Evolutionary conservation across 1,140 invertebrate genomes (phyloP).

Genomic region (Polyergus mexicanus): DNA sequence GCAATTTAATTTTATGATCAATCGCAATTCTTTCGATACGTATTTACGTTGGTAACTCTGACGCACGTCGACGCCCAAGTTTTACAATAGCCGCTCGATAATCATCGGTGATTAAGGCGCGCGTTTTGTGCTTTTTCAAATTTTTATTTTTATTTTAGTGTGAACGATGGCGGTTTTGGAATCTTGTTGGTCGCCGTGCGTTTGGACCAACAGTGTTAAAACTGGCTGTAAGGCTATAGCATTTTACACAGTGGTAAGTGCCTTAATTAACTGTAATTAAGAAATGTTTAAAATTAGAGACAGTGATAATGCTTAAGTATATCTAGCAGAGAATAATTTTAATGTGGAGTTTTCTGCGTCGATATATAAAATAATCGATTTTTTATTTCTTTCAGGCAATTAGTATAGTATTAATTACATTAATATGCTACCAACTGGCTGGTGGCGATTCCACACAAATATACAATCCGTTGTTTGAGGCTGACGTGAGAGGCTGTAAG

Average conservation of each 20-base stretch:
- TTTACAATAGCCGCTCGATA: slow-evolving; percentile 10
- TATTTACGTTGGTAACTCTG: slow-evolving; percentile 64
- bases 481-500: slow-evolving; percentile 93
- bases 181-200: slow-evolving; percentile 95
- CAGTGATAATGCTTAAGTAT: not conserved
- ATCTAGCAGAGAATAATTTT: not conserved
- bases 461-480: slow-evolving; percentile 95
- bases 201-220: slow-evolving; percentile 93
- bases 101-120: slow-evolving; percentile 28
- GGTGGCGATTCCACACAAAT: slow-evolving; percentile 95
- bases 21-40: not conserved
- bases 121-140: slow-evolving; percentile 9
- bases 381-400: slow-evolving; percentile 87
- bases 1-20: not conserved
- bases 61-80: slow-evolving; percentile 62
- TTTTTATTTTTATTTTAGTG: slow-evolving; percentile 61
- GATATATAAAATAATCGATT: not conserved
- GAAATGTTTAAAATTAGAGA: not conserved
- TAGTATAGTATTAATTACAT: slow-evolving; percentile 91
- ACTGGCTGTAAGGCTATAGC: slow-evolving; percentile 92
- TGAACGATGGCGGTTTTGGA: slow-evolving; percentile 90
- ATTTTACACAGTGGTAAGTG: slow-evolving; percentile 90
- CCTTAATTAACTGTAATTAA: not conserved
- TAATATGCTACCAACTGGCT: slow-evolving; percentile 91
- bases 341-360: too few species aligned